Conservation (phyloP, 2,113 vertebrate genomes). For the Megaceryle maxima region DNA sequence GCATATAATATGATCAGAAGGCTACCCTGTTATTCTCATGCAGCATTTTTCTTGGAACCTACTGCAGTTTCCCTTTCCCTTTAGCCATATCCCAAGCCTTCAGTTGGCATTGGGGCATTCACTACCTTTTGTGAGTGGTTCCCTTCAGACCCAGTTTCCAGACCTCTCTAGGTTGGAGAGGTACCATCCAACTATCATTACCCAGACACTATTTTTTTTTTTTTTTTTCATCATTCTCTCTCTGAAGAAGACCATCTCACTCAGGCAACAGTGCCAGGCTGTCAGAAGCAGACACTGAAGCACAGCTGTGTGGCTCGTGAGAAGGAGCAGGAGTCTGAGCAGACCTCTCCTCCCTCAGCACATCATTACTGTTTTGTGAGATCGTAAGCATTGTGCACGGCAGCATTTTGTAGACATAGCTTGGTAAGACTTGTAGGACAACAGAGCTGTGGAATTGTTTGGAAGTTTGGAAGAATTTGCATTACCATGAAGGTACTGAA, state of each 20-base stretch:
- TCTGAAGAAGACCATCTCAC: background rate
- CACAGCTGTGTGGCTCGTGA: background rate
- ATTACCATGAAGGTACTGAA: background rate
- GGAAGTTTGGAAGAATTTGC: background rate
- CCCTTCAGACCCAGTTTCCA: background rate
- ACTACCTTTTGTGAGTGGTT: background rate
- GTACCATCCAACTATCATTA: background rate
- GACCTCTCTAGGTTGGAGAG: background rate
- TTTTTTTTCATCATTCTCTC: background rate
- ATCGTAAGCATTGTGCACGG: accelerated
- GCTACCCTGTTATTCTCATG: background rate
- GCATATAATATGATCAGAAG: background rate
- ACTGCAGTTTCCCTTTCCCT: background rate
- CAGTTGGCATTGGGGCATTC: background rate
- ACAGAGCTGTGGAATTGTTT: background rate
- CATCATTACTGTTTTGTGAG: accelerated
- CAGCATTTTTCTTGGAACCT: background rate
- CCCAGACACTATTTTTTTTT: background rate
- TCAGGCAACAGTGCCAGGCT: background rate
- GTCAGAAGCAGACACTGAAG: background rate
- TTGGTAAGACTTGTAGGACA: background rate
- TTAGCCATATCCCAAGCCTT: background rate
- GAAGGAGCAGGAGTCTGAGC: background rate
- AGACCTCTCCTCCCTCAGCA: background rate
- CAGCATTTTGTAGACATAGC: background rate